These are phyloP conservation scores for Cylas formicarius DNA, from an alignment of 1,140 invertebrate species.

Conservation along the genomic window DNA sequence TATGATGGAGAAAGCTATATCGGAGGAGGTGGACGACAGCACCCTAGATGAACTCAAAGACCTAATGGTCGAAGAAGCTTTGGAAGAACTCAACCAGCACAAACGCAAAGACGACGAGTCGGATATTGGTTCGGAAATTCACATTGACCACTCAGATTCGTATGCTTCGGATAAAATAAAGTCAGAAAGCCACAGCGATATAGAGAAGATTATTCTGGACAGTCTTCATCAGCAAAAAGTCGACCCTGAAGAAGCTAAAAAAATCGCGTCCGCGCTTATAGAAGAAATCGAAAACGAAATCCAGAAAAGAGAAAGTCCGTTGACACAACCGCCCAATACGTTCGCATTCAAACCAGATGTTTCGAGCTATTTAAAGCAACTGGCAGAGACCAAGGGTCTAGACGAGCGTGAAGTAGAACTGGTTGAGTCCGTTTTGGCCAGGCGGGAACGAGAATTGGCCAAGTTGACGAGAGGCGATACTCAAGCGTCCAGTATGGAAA, in stretches of 20 bases:
- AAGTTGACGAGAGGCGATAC: conserved; percentile 46
- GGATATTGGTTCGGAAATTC: conserved; percentile 38
- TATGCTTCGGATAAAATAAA: conserved; percentile 32
- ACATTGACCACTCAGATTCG: conserved; percentile 39
- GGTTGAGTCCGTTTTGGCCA: conserved; percentile 46
- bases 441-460: conserved; percentile 44
- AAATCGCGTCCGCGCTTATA: conserved; percentile 47
- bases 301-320: conserved; percentile 33
- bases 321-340: conserved; percentile 5
- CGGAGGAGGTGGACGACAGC: conserved; percentile 18
- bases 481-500: conserved; percentile 56
- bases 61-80: conserved; percentile 15
- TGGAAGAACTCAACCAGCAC: conserved; percentile 14
- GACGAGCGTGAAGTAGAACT: conserved; percentile 44
- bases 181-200: conserved; percentile 38
- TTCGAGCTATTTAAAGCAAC: conserved; percentile 43
- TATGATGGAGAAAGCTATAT: conserved; percentile 16
- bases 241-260: conserved; percentile 46
- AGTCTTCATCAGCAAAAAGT: conserved; percentile 45
- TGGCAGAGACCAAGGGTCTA: conserved; percentile 42
- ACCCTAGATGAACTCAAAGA: conserved; percentile 16
- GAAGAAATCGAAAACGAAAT: conserved; percentile 50
- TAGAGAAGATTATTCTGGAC: conserved; percentile 39
- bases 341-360: conserved; percentile 33
- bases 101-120: conserved; percentile 32